phyloP scores from a whole-genome alignment of 2,797 vertebrate genomes.

The Girardinus metallicus region DNA sequence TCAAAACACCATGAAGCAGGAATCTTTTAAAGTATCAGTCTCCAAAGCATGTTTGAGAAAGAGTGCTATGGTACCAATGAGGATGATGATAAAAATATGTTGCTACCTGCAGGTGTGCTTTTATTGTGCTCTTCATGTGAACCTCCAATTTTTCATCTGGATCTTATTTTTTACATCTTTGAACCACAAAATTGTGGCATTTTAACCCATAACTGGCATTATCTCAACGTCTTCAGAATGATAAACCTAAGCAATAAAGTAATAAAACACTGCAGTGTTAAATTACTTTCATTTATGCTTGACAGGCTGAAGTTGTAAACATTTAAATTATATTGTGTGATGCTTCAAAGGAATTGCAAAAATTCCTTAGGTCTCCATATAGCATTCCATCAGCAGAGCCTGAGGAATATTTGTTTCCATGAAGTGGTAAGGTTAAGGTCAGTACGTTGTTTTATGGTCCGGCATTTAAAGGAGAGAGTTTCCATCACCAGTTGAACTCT shows the following conservation, averaged over 20 bases:
- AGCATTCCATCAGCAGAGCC: background rate
- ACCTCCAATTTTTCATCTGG: background rate
- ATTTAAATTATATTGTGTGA: background rate
- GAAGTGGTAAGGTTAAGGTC: background rate
- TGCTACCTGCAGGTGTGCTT: background rate
- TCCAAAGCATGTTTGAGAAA: background rate
- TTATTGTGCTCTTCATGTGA: background rate
- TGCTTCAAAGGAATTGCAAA: background rate
- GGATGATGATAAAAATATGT: background rate
- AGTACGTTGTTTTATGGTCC: background rate
- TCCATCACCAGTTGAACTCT: background rate
- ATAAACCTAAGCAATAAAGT: background rate
- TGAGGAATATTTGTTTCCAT: background rate
- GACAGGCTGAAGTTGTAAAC: background rate
- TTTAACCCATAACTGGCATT: background rate
- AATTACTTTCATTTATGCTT: constrained; percentile 5
- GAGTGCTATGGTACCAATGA: background rate
- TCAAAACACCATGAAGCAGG: background rate
- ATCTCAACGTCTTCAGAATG: constrained; percentile 4
- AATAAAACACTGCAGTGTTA: background rate
- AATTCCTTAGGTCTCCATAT: background rate
- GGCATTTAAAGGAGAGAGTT: background rate
- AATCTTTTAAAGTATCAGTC: background rate
- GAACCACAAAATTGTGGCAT: background rate
- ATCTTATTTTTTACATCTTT: background rate